These are phyloP conservation scores for Steromphala cineraria DNA, from an alignment of 2,888 invertebrate species.

Conservation along the genomic window DNA sequence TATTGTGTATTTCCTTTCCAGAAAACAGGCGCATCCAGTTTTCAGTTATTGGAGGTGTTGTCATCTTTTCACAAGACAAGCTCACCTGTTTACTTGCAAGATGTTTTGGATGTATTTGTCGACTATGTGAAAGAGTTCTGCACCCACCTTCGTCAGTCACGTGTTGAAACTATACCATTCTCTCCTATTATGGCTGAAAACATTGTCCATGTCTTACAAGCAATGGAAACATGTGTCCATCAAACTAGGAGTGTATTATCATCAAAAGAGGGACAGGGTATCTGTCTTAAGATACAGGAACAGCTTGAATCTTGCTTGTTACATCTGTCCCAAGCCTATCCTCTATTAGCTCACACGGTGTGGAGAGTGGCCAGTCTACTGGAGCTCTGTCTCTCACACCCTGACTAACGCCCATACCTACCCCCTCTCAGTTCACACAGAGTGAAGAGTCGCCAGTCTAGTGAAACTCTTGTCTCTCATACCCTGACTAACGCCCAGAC, in stretches of 20 bases:
- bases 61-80: not conserved
- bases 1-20: not conserved
- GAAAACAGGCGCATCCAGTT: not conserved
- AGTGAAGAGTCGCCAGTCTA: no score
- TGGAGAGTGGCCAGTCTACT: conserved; percentile 3
- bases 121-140: not conserved
- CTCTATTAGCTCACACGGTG: conserved; percentile 3
- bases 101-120: not conserved
- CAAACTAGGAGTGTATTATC: not conserved
- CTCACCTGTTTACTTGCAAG: not conserved
- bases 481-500: no score
- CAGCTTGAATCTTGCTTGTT: not conserved
- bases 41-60: not conserved
- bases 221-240: not conserved
- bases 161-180: not conserved
- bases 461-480: no score
- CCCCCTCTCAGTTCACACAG: not conserved
- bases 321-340: not conserved
- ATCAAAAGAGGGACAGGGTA: not conserved
- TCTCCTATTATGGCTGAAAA: conserved; percentile 10
- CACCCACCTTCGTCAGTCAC: not conserved
- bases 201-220: not conserved
- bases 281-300: conserved; percentile 1
- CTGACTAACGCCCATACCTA: not conserved
- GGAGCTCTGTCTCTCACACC: not conserved